A percentile compares a stretch with the other conserved stretches of the same genome.
Evolutionary conservation across 2,888 invertebrate species (phyloP).

Genomic region (Plagodis dolabraria): DNA sequence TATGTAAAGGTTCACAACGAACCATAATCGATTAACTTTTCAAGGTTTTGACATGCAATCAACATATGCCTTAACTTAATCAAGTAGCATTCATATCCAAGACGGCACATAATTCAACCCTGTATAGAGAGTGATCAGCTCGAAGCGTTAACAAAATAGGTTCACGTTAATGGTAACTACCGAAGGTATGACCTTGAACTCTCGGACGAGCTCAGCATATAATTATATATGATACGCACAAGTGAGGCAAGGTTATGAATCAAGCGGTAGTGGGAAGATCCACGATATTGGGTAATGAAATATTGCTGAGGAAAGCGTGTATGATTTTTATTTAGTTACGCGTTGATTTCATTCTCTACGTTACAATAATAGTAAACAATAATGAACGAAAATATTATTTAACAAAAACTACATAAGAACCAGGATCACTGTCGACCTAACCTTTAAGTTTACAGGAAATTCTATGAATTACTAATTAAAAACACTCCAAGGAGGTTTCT

Average conservation of each 20-base stretch:
- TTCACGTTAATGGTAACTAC: slow-evolving; percentile 37
- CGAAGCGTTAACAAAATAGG: slow-evolving; percentile 10
- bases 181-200: slow-evolving; percentile 42
- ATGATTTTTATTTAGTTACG: too few relatives aligned
- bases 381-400: too few relatives aligned
- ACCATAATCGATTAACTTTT: too few relatives aligned
- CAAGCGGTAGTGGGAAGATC: not conserved
- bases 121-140: slow-evolving; percentile 8
- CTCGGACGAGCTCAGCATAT: slow-evolving; percentile 10
- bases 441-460: too few relatives aligned
- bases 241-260: not conserved
- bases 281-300: not conserved
- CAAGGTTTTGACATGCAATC: too few relatives aligned
- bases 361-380: too few relatives aligned
- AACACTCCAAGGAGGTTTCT: too few relatives aligned
- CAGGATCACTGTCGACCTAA: too few relatives aligned
- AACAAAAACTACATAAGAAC: too few relatives aligned
- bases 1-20: too few relatives aligned
- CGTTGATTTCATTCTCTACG: too few relatives aligned
- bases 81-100: slow-evolving; percentile 1
- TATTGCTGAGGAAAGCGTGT: not conserved
- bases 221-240: not conserved
- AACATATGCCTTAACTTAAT: not conserved
- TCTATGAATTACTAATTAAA: too few relatives aligned
- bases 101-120: slow-evolving; percentile 22